Percentiles rank a stretch among this genome's conserved stretches.
Evolutionary conservation across 1,140 invertebrate species (phyloP).

Genomic region (Myzus persicae): DNA sequence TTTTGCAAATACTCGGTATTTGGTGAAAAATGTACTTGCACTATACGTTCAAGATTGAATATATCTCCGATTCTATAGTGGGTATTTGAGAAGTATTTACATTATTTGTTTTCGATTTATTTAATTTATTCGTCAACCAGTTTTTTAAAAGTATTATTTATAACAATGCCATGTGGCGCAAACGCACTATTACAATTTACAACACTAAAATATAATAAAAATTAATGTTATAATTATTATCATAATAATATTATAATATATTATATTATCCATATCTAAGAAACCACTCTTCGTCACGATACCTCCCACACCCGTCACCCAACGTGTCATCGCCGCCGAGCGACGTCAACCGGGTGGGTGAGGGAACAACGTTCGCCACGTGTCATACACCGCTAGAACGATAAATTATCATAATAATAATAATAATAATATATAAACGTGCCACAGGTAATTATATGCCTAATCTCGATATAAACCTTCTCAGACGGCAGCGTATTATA

Average conservation of each 20-base stretch:
- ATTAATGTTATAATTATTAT: not conserved
- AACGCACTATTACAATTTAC: not conserved
- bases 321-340: not conserved
- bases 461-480: conserved; percentile 1
- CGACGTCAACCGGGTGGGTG: not conserved
- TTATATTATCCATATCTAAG: not conserved
- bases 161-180: not conserved
- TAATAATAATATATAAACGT: not conserved
- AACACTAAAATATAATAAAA: not conserved
- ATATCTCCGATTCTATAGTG: not conserved
- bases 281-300: not conserved
- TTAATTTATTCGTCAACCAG: not conserved
- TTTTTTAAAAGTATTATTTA: not conserved
- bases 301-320: no score
- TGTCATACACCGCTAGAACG: not conserved
- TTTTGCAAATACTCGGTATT: not conserved
- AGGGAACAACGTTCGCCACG: not conserved
- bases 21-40: not conserved
- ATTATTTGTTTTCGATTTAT: not conserved
- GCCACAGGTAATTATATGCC: not conserved
- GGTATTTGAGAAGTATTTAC: not conserved
- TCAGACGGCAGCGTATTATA: not conserved
- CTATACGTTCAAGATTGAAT: not conserved
- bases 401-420: conserved; percentile 27
- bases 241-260: no score